Percentiles rank a stretch among this genome's conserved stretches.
phyloP scores from a whole-genome alignment of 2,113 vertebrate species.

The Pelodiscus sinensis region DNA sequence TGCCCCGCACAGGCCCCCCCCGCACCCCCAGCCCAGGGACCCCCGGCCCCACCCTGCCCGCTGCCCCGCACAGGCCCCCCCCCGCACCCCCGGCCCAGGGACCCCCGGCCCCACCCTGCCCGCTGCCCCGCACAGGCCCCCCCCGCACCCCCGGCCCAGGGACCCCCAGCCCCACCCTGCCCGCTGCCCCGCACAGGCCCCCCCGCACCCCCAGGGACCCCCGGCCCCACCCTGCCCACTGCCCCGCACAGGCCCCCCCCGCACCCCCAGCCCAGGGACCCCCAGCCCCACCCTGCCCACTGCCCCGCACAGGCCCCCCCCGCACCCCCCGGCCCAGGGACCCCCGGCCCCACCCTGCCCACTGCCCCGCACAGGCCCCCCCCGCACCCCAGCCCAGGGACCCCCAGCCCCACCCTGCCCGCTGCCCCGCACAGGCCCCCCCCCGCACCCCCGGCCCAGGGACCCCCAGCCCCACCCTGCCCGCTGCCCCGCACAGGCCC shows the following conservation, averaged over 20 bases:
- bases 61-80: too few species aligned
- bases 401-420: neutral
- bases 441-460: too few species aligned
- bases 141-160: too few species aligned
- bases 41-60: neutral
- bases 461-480: neutral
- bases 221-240: neutral
- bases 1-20: neutral
- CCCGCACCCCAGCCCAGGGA: too few species aligned
- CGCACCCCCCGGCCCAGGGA: accelerated
- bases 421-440: too few species aligned
- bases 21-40: too few species aligned
- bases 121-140: neutral
- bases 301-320: too few species aligned
- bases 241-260: neutral
- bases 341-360: neutral
- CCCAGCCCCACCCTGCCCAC: neutral
- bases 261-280: too few species aligned
- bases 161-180: neutral
- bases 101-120: neutral
- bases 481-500: neutral
- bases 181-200: too few species aligned
- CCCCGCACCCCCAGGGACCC: too few species aligned
- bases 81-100: accelerated
- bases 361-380: too few species aligned